Evolutionary conservation across 2,797 vertebrate genomes (phyloP).

Genomic region (Oreortyx pictus): DNA sequence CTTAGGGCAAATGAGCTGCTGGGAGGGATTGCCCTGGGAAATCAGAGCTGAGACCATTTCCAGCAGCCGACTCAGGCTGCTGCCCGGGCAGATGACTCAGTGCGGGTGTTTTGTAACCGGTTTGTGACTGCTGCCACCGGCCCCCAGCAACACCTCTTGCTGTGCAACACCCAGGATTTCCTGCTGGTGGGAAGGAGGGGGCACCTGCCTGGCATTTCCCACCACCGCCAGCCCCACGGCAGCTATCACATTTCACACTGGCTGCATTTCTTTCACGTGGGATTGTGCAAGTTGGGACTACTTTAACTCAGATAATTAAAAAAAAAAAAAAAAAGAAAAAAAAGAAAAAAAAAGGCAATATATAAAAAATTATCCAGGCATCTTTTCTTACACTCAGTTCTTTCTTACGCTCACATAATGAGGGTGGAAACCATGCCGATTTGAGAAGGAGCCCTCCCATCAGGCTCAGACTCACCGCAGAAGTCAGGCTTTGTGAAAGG

Average conservation of each 20-base stretch:
- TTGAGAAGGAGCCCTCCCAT: neutral
- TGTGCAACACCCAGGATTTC: neutral
- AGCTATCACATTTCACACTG: neutral
- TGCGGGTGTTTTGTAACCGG: neutral
- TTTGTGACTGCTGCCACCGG: neutral
- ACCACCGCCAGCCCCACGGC: neutral
- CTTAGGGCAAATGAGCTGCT: neutral
- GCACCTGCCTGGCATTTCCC: neutral
- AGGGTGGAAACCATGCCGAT: neutral
- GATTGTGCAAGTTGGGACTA: neutral
- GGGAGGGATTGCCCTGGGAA: neutral
- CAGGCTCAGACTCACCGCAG: neutral
- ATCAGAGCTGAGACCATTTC: neutral
- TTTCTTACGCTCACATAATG: neutral
- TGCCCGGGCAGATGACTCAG: conserved; percentile 5
- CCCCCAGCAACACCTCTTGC: neutral
- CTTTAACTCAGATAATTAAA: neutral
- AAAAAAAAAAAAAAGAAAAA: neutral
- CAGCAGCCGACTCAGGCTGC: neutral
- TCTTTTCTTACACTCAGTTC: neutral
- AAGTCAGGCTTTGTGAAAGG: neutral
- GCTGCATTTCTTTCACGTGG: neutral
- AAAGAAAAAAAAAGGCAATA: neutral
- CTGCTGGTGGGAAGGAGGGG: neutral
- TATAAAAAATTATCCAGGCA: neutral